phyloP scores from a whole-genome alignment of 2,797 vertebrate species.

The Menidia menidia region DNA sequence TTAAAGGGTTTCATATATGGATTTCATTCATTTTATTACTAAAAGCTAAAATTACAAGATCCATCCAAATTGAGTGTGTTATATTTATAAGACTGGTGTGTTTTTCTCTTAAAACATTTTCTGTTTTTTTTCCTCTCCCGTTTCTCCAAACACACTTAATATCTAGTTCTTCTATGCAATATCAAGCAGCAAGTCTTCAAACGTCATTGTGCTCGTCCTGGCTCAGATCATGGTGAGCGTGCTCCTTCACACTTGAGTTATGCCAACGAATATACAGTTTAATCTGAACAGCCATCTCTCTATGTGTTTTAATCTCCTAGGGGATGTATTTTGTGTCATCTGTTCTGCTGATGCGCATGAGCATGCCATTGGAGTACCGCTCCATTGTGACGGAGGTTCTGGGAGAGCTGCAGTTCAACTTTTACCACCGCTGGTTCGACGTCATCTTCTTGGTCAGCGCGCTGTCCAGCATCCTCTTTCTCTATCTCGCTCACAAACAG shows the following conservation, averaged over 20 bases:
- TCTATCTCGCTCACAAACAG: slow-evolving; percentile 98
- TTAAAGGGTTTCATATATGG: too few relatives aligned
- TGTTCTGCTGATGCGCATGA: slow-evolving; percentile 97
- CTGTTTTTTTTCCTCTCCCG: too few relatives aligned
- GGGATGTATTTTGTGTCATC: slow-evolving; percentile 99
- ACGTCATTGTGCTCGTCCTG: slow-evolving; percentile 96
- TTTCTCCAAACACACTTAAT: too few relatives aligned
- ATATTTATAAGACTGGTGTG: too few relatives aligned
- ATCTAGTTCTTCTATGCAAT: slow-evolving; percentile 97
- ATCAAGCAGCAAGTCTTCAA: slow-evolving; percentile 99
- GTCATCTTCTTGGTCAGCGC: slow-evolving; percentile 99
- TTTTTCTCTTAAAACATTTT: too few relatives aligned
- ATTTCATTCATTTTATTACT: too few relatives aligned
- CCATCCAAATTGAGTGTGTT: too few relatives aligned
- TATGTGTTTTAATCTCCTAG: slow-evolving; percentile 48
- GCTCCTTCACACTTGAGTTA: neutral
- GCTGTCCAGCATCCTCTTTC: slow-evolving; percentile 97
- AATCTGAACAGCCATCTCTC: neutral
- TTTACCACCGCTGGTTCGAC: slow-evolving; percentile 99
- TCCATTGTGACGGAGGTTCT: slow-evolving; percentile 96
- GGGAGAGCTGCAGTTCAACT: slow-evolving; percentile 98
- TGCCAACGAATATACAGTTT: neutral
- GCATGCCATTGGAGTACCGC: slow-evolving; percentile 96
- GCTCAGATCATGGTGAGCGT: slow-evolving; percentile 98
- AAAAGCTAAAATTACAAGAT: neutral